phyloP scores from a whole-genome alignment of 2,113 vertebrate species.

The Elgaria multicarinata region DNA sequence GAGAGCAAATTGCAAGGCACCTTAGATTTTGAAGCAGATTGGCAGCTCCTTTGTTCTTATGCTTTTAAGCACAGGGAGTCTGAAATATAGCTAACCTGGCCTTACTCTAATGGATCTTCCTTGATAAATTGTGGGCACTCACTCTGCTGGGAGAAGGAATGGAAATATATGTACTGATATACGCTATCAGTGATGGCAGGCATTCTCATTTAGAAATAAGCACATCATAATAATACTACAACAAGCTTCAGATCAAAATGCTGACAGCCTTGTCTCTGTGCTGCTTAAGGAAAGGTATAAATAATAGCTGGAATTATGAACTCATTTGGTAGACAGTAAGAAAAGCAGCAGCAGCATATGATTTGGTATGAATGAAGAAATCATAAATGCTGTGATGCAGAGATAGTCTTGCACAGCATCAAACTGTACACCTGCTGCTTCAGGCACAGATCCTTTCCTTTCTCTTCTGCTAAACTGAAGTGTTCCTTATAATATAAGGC shows the following conservation, averaged over 20 bases:
- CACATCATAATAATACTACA: slow-evolving; percentile 17
- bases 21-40: not conserved
- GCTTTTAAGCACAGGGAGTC: not conserved
- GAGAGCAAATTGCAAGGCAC: not conserved
- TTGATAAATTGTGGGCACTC: not conserved
- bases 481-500: not conserved
- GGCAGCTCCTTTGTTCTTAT: not conserved
- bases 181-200: slow-evolving; percentile 1
- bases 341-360: not conserved
- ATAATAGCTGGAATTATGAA: slow-evolving; percentile 26
- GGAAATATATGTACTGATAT: slow-evolving; percentile 10
- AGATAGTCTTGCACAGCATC: not conserved
- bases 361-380: not conserved
- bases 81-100: slow-evolving; percentile 10
- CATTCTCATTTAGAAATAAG: slow-evolving; percentile 31
- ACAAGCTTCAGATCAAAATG: slow-evolving; percentile 31
- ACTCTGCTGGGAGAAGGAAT: not conserved
- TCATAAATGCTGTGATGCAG: not conserved
- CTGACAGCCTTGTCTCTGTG: slow-evolving; percentile 17
- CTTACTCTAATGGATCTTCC: not conserved
- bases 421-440: not conserved
- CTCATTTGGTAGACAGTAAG: slow-evolving; percentile 7
- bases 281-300: slow-evolving; percentile 12
- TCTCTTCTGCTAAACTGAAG: not conserved
- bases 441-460: not conserved